These are phyloP conservation scores for Diarsia brunnea DNA, from an alignment of 2,888 invertebrate species.

Conservation along the genomic window DNA sequence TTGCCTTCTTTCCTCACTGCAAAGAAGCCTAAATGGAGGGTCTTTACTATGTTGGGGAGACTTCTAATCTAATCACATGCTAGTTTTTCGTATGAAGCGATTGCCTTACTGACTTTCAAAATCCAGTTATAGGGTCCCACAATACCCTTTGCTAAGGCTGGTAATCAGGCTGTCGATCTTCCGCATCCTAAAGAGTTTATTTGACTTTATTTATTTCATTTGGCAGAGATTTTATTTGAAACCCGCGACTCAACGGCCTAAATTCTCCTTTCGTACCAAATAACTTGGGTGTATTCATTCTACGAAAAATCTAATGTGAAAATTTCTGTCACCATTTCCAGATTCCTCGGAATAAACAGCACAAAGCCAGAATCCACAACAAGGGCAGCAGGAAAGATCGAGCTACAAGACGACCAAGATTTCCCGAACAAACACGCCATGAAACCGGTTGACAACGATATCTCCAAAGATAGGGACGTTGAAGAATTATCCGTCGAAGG, in stretches of 20 bases:
- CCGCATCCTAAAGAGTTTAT: rapidly evolving
- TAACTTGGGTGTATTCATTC: background rate
- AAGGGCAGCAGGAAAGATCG: constrained; percentile 75
- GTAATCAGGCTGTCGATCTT: background rate
- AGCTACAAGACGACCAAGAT: constrained; percentile 77
- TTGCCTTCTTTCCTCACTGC: background rate
- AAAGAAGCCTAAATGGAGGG: background rate
- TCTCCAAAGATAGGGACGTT: constrained; percentile 76
- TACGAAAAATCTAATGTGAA: background rate
- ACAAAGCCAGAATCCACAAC: constrained; percentile 69
- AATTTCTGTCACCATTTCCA: constrained; percentile 63
- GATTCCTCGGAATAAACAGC: constrained; percentile 79
- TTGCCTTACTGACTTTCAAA: background rate
- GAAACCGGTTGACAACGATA: constrained; percentile 77
- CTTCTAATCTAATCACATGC: background rate
- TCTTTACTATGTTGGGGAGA: background rate
- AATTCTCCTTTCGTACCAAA: background rate
- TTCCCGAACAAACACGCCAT: constrained; percentile 68
- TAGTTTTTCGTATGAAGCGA: background rate
- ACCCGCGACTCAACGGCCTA: background rate
- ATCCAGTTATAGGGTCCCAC: background rate
- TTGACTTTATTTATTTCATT: too few relatives aligned
- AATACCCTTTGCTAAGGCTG: background rate
- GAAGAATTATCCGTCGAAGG: constrained; percentile 83
- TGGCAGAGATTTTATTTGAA: background rate